Conservation (phyloP, 2,113 vertebrate species). For the Pan paniscus region DNA sequence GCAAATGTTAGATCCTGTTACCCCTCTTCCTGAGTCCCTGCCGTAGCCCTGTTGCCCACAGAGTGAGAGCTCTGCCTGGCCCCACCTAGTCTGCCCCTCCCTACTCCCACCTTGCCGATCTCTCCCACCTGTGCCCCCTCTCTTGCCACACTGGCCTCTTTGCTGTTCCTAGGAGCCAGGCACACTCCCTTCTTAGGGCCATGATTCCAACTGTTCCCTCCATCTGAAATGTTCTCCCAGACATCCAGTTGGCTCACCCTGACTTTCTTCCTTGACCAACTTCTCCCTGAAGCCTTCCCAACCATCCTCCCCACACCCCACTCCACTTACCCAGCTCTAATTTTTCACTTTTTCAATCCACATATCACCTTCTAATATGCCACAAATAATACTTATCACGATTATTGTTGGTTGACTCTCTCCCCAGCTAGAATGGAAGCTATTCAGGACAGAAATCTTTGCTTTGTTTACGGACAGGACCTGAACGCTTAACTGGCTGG, state of each 20-base stretch:
- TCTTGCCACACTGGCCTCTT: background rate
- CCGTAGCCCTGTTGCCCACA: background rate
- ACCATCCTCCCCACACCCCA: fast-evolving
- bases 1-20: background rate
- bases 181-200: background rate
- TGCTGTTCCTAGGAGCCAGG: background rate
- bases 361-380: background rate
- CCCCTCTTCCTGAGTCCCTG: background rate
- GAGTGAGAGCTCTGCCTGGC: background rate
- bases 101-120: fast-evolving
- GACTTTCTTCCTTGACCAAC: background rate
- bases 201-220: background rate
- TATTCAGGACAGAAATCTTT: background rate
- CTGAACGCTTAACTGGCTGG: background rate
- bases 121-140: fast-evolving
- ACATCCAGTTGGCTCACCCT: background rate
- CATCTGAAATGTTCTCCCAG: background rate
- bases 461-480: background rate
- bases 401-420: background rate
- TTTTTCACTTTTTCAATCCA: no score
- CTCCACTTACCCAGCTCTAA: fast-evolving
- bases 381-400: background rate
- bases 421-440: background rate
- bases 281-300: background rate
- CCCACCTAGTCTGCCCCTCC: background rate